Conservation (phyloP, 2,888 invertebrate species). For the Drosophila mimica region DNA sequence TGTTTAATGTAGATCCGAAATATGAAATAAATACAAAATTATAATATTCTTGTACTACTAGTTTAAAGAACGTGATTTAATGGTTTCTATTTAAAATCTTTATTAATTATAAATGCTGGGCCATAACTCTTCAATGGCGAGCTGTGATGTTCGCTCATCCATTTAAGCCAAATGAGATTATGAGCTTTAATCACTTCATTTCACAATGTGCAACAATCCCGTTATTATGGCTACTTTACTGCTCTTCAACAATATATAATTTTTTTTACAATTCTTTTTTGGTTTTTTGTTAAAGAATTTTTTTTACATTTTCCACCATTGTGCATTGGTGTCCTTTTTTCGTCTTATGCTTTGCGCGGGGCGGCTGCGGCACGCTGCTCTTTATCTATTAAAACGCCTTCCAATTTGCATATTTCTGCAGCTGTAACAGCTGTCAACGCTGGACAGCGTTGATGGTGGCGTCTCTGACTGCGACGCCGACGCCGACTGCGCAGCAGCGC, state of each 20-base stretch:
- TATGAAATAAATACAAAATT: not conserved
- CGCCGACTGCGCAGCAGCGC: conserved; percentile 39
- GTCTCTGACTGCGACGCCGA: conserved; percentile 13
- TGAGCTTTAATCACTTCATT: conserved; percentile 71
- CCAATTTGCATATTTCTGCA: conserved; percentile 82
- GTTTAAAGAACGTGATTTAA: not conserved
- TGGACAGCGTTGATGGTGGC: conserved; percentile 57
- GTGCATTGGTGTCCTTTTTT: conserved; percentile 66
- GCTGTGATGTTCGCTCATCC: conserved; percentile 36
- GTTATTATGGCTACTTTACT: conserved; percentile 65
- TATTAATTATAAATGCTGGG: not conserved
- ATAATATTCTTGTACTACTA: not conserved
- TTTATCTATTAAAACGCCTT: conserved; percentile 81
- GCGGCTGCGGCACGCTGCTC: conserved; percentile 70
- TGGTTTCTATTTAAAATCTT: not conserved
- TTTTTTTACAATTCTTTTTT: conserved; percentile 1
- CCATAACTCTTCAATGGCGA: conserved; percentile 14
- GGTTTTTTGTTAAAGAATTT: conserved; percentile 31
- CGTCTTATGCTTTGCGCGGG: conserved; percentile 67
- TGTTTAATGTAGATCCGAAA: conserved; percentile 2
- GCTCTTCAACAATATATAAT: conserved; percentile 9
- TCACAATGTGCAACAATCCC: conserved; percentile 71
- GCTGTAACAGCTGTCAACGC: conserved; percentile 81
- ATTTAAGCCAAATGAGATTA: conserved; percentile 67
- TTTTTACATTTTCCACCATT: conserved; percentile 63